Evolutionary conservation across 1,140 invertebrate species (phyloP), one percentile per base, ranked within the genome.

Genomic region (Drosophila pseudoananassae): DNA sequence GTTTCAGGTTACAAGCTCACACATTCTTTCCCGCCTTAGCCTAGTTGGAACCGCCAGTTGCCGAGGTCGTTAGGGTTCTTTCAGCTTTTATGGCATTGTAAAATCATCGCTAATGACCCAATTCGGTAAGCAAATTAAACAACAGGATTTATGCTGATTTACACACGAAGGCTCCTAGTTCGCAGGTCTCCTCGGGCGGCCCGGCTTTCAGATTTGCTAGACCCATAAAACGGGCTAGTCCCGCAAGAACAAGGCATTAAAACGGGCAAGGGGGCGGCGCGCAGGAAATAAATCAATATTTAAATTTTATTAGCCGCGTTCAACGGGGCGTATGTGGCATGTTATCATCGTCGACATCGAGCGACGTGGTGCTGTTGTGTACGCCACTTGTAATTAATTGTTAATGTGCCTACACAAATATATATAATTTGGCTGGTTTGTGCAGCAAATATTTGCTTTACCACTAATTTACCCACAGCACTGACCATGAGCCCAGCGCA

Each of bases 31-130:
- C 40, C 40, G 40, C 50, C 64, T 17, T 49, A 40, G 40, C 63
- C 65, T 69, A 57, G 36, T 61, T 61, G 8, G 15, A 9, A 2
- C 29, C 15, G 4, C 12, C 27, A 53, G 40, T 47, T 50, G 40
- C 31, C 40, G 17, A 50, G 58, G 53, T 78, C 78, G 78, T 81
- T 81, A 83, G 68, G 65, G 43, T 70, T 9, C 53, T 31, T 61
- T 23, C 33, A 38, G 63, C 56, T 45, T 57, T 81, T 78, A 81
- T 66, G 56, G 68, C 47, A 68, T 52, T 63, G 49, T 82, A 78
- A 81, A 81, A 81, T 78, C 74, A 77, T 82, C 43, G 60, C 74
- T 83, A 82, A 81, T 83, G 68, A 82, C 79, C 76, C 68, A 78
- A 82, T 81, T 82, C 68, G 45, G 51, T 40, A 54, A 45, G 63